Percentiles rank a stretch among this genome's conserved stretches.
These are phyloP conservation scores for Busseola fusca DNA, from an alignment of 2,888 invertebrate genomes.

Conservation along the genomic window DNA sequence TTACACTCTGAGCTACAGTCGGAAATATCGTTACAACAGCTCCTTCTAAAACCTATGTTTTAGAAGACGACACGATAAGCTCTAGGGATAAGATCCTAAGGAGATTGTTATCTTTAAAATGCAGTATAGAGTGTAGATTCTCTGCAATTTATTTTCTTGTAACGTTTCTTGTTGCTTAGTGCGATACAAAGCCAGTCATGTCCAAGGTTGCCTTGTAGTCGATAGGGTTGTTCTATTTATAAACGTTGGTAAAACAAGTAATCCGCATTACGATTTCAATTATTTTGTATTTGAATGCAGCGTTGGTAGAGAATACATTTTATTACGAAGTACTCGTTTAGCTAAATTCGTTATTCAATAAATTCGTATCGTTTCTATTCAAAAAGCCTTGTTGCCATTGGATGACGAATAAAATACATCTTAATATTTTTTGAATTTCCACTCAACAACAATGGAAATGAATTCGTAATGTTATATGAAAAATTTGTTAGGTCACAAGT, in stretches of 20 bases:
- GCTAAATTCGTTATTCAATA: not conserved
- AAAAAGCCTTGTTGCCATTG: not conserved
- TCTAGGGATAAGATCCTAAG: too few species aligned
- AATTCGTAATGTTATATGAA: constrained; percentile 3
- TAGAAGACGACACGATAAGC: too few species aligned
- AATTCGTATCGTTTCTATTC: too few species aligned
- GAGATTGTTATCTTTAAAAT: not conserved
- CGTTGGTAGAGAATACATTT: not conserved
- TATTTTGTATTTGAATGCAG: not conserved
- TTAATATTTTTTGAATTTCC: not conserved
- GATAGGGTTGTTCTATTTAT: not conserved
- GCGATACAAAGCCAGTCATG: constrained; percentile 24
- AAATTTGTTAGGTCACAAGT: constrained; percentile 12
- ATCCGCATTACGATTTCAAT: too few species aligned
- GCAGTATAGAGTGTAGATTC: not conserved
- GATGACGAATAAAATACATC: not conserved
- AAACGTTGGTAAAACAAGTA: not conserved
- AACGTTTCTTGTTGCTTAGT: constrained; percentile 7
- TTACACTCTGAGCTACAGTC: not conserved
- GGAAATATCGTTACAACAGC: not conserved
- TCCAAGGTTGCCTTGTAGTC: constrained; percentile 2
- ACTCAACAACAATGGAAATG: constrained; percentile 3
- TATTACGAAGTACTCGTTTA: not conserved
- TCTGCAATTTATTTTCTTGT: not conserved
- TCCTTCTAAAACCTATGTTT: too few species aligned